Conservation (phyloP, 1,140 invertebrate species). For the Pogonus chalceus region DNA sequence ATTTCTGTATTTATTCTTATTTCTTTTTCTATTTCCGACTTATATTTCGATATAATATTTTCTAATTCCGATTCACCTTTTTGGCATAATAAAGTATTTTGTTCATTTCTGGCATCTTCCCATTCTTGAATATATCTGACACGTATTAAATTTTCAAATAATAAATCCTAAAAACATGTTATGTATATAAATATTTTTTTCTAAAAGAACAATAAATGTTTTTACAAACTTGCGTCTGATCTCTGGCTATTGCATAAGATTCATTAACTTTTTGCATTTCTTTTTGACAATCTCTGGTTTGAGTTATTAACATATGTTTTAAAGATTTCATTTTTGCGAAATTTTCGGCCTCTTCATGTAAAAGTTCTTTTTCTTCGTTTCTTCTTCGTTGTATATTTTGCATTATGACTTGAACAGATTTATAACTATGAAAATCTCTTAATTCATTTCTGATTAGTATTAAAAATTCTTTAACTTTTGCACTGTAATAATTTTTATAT, state of each 20-base stretch:
- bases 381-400: neutral
- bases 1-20: conserved; percentile 23
- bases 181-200: neutral
- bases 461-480: neutral
- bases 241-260: neutral
- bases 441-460: neutral
- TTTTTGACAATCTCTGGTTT: neutral
- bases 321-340: neutral
- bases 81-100: conserved; percentile 13
- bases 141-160: conserved; percentile 21
- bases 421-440: neutral
- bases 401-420: neutral
- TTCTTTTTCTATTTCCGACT: conserved; percentile 19
- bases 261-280: neutral
- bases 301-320: neutral
- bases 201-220: neutral
- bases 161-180: conserved; percentile 17
- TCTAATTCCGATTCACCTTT: conserved; percentile 13
- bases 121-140: conserved; percentile 19
- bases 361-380: neutral
- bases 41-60: conserved; percentile 13
- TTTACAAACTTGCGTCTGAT: neutral
- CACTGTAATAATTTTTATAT: neutral
- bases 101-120: conserved; percentile 20
- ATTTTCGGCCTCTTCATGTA: neutral